Evolutionary conservation across 1,140 invertebrate species (phyloP).

Genomic region (Brachionus koreanus): DNA sequence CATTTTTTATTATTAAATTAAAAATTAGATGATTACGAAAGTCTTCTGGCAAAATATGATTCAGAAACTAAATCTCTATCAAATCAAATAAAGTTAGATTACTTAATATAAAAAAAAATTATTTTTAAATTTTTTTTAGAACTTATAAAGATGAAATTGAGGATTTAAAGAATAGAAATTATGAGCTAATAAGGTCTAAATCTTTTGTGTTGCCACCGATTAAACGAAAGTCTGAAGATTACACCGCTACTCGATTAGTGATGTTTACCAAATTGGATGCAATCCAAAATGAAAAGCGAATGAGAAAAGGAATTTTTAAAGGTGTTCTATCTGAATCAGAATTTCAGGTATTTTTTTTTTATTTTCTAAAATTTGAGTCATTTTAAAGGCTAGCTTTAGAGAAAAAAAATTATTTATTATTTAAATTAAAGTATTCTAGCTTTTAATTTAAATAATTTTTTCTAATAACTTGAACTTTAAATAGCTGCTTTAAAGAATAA

Average conservation of each 20-base stretch:
- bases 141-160: conserved; percentile 53
- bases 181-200: background rate
- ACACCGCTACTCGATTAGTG: conserved; percentile 46
- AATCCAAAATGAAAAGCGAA: conserved; percentile 56
- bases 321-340: background rate
- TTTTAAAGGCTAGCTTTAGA: too few species aligned
- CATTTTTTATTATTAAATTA: background rate
- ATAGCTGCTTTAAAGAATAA: too few species aligned
- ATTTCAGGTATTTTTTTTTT: background rate
- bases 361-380: too few species aligned
- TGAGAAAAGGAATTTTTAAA: conserved; percentile 54
- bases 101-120: background rate
- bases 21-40: background rate
- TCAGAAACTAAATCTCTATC: background rate
- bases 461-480: too few species aligned
- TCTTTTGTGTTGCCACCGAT: conserved; percentile 9
- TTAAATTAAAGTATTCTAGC: too few species aligned
- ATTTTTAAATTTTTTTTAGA: conserved; percentile 48
- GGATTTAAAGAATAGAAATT: conserved; percentile 45
- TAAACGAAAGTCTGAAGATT: conserved; percentile 46
- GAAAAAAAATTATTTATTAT: too few species aligned
- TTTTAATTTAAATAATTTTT: too few species aligned
- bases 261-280: conserved; percentile 58
- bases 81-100: background rate
- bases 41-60: background rate